Base-by-base conservation (phyloP, 2,797 vertebrate genomes). In the Avahi laniger region DNA sequence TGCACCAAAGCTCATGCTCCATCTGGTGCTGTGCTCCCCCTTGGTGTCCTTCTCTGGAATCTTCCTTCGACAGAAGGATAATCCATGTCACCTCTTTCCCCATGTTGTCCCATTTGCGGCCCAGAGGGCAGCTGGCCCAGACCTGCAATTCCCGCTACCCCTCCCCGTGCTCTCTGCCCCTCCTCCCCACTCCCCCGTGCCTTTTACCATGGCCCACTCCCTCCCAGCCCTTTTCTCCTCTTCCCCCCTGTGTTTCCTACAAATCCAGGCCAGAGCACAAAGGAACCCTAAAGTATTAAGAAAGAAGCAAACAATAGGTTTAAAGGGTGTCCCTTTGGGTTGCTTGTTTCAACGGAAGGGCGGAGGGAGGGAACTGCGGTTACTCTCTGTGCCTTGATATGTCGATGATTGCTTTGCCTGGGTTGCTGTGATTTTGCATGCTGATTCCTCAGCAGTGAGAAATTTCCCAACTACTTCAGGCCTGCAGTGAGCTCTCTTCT, bases 361-460 rank as follows among this genome's bases (percentile, higher is more conserved):
- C 10, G 1, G 33, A 35, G 13, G 48, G 38, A 81, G 30, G 54
- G 43, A 80, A 57, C 48, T 24, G 10, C 11, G 63, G 79, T 93
- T 38, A 41, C 75, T 61, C 17, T 85, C 3, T 57, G 10, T 5
- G 33, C 30, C 73, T 67, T 24, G 35, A 76, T 48, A 17, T 2
- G 22, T 22, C 4, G 0, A 8, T 0, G 30, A 65, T 17, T 43
- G 18, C 41, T 95, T 93, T 46, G 61, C 73, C 72, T 69, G n/a
- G 41, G 5, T 30, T 41, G 43, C 54, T 65, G 38, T 82, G 81
- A 69, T 43, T 93, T 83, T 89, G 30, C 57, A 69, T 26, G 59
- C 33, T 72, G 81, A 90, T 4, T 85, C 54, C 72, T 88, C 72
- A 81, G 61, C 41, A n/a, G n/a, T 4, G 41, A 96, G 65, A 81